Evolutionary conservation across 2,797 vertebrate species (phyloP).

Genomic region (Clarias fuscus): DNA sequence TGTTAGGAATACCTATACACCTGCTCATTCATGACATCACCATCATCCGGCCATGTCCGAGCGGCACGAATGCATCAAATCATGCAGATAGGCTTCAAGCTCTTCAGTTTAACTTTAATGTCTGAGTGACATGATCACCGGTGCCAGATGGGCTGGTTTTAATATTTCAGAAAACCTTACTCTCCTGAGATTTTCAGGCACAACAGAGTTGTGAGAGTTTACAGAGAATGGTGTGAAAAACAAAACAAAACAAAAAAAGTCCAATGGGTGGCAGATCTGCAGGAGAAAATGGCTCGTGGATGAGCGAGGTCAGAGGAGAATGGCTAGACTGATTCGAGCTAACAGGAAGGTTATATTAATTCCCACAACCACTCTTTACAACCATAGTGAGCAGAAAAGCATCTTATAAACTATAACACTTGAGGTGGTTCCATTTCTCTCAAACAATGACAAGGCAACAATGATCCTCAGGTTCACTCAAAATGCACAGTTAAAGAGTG

Average conservation of each 20-base stretch:
- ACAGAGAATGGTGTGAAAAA: background rate
- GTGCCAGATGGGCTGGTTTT: conserved; percentile 8
- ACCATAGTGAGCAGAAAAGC: background rate
- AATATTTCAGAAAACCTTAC: background rate
- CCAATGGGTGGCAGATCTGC: background rate
- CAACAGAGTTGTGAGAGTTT: background rate
- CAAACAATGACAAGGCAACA: background rate
- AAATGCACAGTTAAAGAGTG: background rate
- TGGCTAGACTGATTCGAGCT: background rate
- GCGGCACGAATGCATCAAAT: background rate
- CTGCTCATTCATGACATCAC: conserved; percentile 6
- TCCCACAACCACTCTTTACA: background rate
- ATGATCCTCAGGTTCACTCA: background rate
- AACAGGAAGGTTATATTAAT: background rate
- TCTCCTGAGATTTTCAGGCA: conserved; percentile 4
- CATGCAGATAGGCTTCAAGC: background rate
- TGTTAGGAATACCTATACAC: background rate
- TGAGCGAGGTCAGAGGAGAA: background rate
- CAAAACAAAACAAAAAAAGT: background rate
- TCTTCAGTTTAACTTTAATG: background rate
- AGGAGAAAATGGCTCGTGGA: background rate
- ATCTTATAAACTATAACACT: background rate
- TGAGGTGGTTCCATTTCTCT: background rate
- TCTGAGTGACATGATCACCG: background rate
- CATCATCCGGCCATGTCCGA: background rate